Evolutionary conservation across 1,140 invertebrate genomes (phyloP).

Genomic region (Lordiphosa mommai): DNA sequence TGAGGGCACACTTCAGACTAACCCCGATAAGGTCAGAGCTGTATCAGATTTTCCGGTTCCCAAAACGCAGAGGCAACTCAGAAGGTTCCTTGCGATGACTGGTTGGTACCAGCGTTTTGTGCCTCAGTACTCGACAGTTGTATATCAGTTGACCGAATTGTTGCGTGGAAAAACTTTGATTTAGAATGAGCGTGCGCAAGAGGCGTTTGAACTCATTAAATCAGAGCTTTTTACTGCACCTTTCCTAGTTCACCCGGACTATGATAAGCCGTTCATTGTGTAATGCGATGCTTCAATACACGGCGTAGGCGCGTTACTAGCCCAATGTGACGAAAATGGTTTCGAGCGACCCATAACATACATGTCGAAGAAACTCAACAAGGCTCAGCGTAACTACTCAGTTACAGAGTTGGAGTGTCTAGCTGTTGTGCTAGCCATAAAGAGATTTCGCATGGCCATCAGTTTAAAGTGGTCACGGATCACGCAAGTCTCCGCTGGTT

Average conservation of each 20-base stretch:
- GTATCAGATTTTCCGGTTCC: neutral
- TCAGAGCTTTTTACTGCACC: constrained; percentile 1
- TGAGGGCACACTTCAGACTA: neutral
- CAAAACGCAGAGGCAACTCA: neutral
- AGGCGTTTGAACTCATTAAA: constrained; percentile 1
- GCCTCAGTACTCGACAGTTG: neutral
- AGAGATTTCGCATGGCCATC: neutral
- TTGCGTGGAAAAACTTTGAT: neutral
- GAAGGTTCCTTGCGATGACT: neutral
- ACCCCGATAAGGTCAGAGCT: neutral
- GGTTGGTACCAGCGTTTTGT: constrained; percentile 4
- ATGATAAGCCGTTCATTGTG: constrained; percentile 4
- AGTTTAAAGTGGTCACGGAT: too few relatives aligned
- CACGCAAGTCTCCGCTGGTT: too few relatives aligned
- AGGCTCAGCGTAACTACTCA: neutral
- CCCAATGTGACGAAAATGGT: neutral
- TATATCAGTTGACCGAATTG: neutral
- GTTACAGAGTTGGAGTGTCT: neutral
- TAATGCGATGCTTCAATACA: constrained; percentile 1
- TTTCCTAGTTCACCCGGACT: neutral
- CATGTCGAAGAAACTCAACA: neutral
- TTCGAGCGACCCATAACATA: neutral
- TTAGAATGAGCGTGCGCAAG: neutral
- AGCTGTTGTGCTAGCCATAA: neutral
- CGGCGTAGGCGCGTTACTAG: neutral